Percentiles rank a stretch among this genome's conserved stretches.
Evolutionary conservation across 2,797 vertebrate genomes (phyloP).

Genomic region (Carcharodon carcharias): DNA sequence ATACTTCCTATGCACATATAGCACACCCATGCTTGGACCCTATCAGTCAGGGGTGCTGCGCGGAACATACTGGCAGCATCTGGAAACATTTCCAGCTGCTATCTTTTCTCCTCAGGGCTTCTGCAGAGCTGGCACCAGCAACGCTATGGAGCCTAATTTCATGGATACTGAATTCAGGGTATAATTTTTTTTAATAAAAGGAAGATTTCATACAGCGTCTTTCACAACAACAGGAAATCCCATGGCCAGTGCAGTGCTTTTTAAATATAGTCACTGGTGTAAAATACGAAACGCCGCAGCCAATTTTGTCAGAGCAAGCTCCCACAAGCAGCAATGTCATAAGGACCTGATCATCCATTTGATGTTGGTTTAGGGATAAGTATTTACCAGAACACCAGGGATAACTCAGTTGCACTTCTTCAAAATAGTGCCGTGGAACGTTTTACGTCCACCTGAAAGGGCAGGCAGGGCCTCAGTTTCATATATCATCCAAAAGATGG

Average conservation of each 20-base stretch:
- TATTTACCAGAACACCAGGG: not conserved
- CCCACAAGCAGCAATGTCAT: not conserved
- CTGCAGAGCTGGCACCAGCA: not conserved
- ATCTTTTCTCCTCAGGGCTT: not conserved
- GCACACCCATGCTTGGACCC: not conserved
- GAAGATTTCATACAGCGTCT: not conserved
- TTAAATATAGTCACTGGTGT: not conserved
- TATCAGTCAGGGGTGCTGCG: not conserved
- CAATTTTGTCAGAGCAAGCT: not conserved
- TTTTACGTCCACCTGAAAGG: not conserved
- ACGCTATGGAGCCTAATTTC: not conserved
- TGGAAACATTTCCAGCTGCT: not conserved
- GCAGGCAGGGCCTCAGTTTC: not conserved
- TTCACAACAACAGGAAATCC: not conserved
- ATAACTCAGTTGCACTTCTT: not conserved
- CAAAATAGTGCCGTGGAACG: not conserved
- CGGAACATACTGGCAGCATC: too few relatives aligned
- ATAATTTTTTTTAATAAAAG: not conserved
- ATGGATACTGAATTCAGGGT: not conserved
- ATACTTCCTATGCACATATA: not conserved
- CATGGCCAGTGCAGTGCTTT: not conserved
- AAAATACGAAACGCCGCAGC: not conserved
- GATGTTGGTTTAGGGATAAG: not conserved
- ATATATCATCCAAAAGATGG: not conserved
- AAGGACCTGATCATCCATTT: not conserved